Evolutionary conservation across 2,888 invertebrate genomes (phyloP), one percentile per base, ranked within the genome.

Genomic region (Laspeyria flexula): DNA sequence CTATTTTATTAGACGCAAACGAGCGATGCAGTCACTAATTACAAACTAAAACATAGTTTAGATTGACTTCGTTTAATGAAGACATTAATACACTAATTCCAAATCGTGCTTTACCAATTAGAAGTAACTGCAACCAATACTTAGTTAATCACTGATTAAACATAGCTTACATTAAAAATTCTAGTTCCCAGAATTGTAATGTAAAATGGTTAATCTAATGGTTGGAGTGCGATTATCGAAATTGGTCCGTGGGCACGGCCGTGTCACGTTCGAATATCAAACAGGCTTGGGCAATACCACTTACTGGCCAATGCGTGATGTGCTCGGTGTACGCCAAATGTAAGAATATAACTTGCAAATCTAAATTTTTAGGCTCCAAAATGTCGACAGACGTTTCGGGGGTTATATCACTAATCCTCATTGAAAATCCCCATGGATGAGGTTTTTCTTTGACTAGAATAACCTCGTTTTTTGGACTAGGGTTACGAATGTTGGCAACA

Each of bases 241-340:
- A 91, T 90, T 88, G 90, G 85, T 76, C 85, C 77, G 77, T 65
- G 77, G 83, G 78, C 75, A 75, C 67, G 79, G 83, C 77, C 74
- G 78, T 86, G 86, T 87, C 88, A 88, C 90, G 90, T 59, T 77
- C 86, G 90, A 88, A 87, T 88, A 86, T 85, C 83, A 88, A 89
- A 66, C 79, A 85, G 83, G 83, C 80, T 88, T 87, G 76, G 65
- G 80, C 82, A 89, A 89, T 77, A 73, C 77, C 79, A 81, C 80
- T 83, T 82, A 84, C 78, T 80, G 78, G 77, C 65, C 86, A 80
- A 85, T 87, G 85, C 87, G 83, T 87, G 87, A 86, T 85, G 85
- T 75, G 71, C 73, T 61, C 15, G 12, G 16, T 13, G 11, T 3
- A 33, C 33, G 18, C 11, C 0, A 7, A 35, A 27, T 30, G 21